Evolutionary conservation across 2,113 vertebrate species (phyloP).

Genomic region (Labeo rohita): DNA sequence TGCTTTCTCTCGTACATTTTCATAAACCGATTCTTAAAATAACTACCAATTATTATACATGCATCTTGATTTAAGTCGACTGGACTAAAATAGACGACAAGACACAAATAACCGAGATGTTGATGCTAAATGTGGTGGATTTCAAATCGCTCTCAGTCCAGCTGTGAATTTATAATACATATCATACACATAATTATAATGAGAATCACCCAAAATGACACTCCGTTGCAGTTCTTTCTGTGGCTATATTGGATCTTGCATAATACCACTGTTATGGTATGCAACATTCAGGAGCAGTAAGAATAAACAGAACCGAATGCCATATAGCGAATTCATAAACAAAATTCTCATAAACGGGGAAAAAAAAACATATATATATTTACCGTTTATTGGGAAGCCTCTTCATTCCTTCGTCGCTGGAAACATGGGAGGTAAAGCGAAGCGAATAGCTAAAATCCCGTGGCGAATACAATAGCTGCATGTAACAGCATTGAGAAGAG

Average conservation of each 20-base stretch:
- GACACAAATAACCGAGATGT: not conserved
- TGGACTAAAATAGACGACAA: not conserved
- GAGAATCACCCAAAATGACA: not conserved
- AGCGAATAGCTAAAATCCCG: slow-evolving; percentile 39
- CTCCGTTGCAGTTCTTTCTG: not conserved
- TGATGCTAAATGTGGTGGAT: not conserved
- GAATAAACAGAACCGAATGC: not conserved
- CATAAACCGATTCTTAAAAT: not conserved
- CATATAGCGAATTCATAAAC: not conserved
- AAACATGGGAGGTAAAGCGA: slow-evolving; percentile 10
- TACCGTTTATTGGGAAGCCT: slow-evolving; percentile 54
- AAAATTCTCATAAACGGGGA: not conserved
- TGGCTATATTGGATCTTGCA: not conserved
- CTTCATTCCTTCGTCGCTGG: slow-evolving; percentile 56
- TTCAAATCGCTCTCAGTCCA: not conserved
- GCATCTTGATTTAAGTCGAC: not conserved
- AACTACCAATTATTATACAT: not conserved
- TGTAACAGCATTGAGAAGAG: not conserved
- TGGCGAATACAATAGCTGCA: slow-evolving; percentile 28
- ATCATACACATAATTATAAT: not conserved
- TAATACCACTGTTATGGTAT: not conserved
- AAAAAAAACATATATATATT: not conserved
- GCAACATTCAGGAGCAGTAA: not conserved
- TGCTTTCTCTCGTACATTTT: not conserved
- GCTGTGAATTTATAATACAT: not conserved